A percentile compares a stretch with the other conserved stretches of the same genome.
Conservation (phyloP, 2,797 vertebrate genomes). For the Pseudomugil gertrudae region DNA sequence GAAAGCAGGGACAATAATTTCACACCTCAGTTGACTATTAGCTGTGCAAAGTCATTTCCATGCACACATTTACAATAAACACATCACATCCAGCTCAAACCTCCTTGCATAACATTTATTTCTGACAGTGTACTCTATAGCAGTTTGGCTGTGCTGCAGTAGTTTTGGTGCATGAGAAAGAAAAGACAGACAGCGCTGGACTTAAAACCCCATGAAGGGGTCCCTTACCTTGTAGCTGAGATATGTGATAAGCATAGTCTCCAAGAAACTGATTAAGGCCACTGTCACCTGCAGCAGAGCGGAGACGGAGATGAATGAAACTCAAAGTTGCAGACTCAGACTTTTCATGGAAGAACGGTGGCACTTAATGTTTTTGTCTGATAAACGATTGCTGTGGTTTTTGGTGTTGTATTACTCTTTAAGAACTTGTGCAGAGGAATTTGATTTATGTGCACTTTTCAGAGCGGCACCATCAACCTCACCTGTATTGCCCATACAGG, state of each 20-base stretch:
- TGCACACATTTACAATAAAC: slow-evolving; percentile 2
- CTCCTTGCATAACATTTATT: slow-evolving; percentile 2
- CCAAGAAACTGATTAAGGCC: slow-evolving; percentile 88
- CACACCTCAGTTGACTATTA: not conserved
- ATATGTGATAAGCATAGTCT: slow-evolving; percentile 88
- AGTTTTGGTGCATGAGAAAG: not conserved
- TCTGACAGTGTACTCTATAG: not conserved
- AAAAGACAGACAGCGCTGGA: slow-evolving; percentile 2
- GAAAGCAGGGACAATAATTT: not conserved
- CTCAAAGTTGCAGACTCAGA: slow-evolving; percentile 19
- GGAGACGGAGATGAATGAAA: slow-evolving; percentile 38
- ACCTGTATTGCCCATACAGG: slow-evolving; percentile 88
- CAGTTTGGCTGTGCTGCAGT: not conserved
- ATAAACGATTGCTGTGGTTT: slow-evolving; percentile 16
- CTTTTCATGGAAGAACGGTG: slow-evolving; percentile 13
- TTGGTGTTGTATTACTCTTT: slow-evolving; percentile 13
- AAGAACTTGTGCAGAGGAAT: slow-evolving; percentile 17
- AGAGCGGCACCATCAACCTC: slow-evolving; percentile 28
- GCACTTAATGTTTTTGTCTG: slow-evolving; percentile 18
- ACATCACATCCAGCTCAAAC: not conserved
- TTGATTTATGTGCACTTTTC: slow-evolving; percentile 38
- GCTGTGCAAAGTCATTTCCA: not conserved
- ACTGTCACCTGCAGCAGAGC: slow-evolving; percentile 82
- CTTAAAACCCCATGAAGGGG: not conserved
- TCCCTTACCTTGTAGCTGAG: slow-evolving; percentile 87